Conservation (phyloP, 2,797 vertebrate species). For the Chaetophractus vellerosus region DNA sequence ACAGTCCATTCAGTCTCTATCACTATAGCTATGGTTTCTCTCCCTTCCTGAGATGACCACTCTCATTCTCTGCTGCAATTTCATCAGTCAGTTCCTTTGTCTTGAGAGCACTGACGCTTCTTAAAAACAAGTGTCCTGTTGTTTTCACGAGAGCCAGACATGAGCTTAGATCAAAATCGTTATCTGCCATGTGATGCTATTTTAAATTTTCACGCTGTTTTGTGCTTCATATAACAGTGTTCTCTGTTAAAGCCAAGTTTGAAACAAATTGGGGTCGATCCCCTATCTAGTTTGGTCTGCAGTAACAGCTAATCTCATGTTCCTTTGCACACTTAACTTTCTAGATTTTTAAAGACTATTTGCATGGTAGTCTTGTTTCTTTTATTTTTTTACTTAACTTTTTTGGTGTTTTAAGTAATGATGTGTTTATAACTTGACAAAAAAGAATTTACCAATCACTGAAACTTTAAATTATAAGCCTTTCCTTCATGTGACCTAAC, state of each 20-base stretch:
- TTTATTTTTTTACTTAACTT: background rate
- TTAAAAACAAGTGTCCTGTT: slow-evolving; percentile 54
- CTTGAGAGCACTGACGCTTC: background rate
- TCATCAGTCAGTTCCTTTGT: background rate
- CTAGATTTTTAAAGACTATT: background rate
- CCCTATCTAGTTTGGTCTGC: background rate
- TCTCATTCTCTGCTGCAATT: background rate
- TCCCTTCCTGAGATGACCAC: background rate
- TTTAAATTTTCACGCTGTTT: background rate
- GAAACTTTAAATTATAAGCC: slow-evolving; percentile 31
- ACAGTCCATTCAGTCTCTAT: background rate
- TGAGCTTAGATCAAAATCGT: background rate
- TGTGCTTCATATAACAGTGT: background rate
- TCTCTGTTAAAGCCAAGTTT: background rate
- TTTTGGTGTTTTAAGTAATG: slow-evolving; percentile 13
- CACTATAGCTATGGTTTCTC: background rate
- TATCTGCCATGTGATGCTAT: background rate
- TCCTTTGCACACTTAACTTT: slow-evolving; percentile 29
- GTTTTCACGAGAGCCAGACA: slow-evolving; percentile 47
- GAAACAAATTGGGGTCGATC: slow-evolving; percentile 28
- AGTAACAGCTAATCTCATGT: background rate
- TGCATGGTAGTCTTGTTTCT: slow-evolving; percentile 17
- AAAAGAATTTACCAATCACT: background rate
- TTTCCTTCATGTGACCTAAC: background rate
- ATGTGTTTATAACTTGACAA: slow-evolving; percentile 47